phyloP scores from a whole-genome alignment of 1,140 invertebrate species.

The Nephila pilipes region DNA sequence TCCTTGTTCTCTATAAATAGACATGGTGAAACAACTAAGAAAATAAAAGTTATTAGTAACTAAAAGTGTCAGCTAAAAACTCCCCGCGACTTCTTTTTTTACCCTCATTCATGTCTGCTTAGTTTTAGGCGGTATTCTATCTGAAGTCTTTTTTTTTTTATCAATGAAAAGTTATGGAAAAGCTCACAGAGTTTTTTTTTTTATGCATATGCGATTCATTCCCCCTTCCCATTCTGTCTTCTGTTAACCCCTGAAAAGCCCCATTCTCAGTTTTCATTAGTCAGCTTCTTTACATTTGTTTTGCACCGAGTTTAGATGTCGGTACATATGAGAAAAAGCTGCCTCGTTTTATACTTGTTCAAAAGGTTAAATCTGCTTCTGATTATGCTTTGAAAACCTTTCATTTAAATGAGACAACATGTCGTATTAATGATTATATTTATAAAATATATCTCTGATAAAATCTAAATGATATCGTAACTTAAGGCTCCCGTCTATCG shows the following conservation, averaged over 20 bases:
- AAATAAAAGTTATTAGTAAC: neutral
- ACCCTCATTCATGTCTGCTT: neutral
- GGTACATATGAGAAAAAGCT: too few species aligned
- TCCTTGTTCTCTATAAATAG: neutral
- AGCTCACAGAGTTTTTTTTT: neutral
- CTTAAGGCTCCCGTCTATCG: too few species aligned
- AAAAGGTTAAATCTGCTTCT: too few species aligned
- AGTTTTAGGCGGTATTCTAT: neutral
- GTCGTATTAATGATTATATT: too few species aligned
- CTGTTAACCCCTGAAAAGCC: neutral
- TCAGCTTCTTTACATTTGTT: neutral
- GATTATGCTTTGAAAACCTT: too few species aligned
- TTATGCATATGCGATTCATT: too few species aligned
- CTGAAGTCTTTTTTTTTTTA: neutral
- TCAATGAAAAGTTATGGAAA: too few species aligned
- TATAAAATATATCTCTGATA: too few species aligned
- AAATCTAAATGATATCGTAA: too few species aligned
- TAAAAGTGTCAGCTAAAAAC: neutral
- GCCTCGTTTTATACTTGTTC: too few species aligned
- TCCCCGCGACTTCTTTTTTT: neutral
- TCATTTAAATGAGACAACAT: too few species aligned
- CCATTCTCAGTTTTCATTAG: slow-evolving; percentile 1
- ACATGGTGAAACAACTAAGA: neutral
- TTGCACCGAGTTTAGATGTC: neutral
- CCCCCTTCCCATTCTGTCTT: neutral